phyloP scores from a whole-genome alignment of 2,113 vertebrate species.

The Poeciliopsis turrubarensis region DNA sequence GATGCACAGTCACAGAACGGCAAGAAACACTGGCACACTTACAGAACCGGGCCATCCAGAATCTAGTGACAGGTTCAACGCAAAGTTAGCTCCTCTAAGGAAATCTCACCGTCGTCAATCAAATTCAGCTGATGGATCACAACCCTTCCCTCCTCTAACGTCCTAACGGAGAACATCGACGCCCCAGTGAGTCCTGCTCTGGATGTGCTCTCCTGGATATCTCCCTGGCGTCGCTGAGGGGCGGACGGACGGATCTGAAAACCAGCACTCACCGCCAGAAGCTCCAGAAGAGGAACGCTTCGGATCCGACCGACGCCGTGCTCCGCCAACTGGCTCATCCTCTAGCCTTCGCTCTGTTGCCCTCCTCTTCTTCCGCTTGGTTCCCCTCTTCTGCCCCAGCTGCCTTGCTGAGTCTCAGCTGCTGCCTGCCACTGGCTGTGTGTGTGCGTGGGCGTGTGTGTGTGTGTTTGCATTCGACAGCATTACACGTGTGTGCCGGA shows the following conservation, averaged over 20 bases:
- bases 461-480: constrained; percentile 34
- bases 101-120: neutral
- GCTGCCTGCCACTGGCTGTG: constrained; percentile 48
- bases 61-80: neutral
- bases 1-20: neutral
- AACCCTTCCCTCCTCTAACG: constrained; percentile 23
- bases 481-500: constrained; percentile 32
- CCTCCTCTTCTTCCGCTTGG: constrained; percentile 48
- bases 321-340: constrained; percentile 65
- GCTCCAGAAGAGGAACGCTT: constrained; percentile 62
- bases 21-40: neutral
- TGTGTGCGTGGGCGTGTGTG: constrained; percentile 27
- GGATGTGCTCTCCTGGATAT: constrained; percentile 52
- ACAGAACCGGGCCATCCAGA: neutral
- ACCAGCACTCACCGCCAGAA: constrained; percentile 78
- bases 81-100: neutral
- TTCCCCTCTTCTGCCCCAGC: constrained; percentile 58
- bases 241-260: constrained; percentile 3
- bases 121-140: constrained; percentile 2
- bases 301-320: constrained; percentile 23
- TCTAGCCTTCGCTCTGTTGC: neutral
- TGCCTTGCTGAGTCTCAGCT: constrained; percentile 62
- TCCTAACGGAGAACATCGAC: neutral
- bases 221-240: constrained; percentile 4
- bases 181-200: constrained; percentile 59